phyloP scores from a whole-genome alignment of 2,888 invertebrate genomes.

The Mythimna impura region DNA sequence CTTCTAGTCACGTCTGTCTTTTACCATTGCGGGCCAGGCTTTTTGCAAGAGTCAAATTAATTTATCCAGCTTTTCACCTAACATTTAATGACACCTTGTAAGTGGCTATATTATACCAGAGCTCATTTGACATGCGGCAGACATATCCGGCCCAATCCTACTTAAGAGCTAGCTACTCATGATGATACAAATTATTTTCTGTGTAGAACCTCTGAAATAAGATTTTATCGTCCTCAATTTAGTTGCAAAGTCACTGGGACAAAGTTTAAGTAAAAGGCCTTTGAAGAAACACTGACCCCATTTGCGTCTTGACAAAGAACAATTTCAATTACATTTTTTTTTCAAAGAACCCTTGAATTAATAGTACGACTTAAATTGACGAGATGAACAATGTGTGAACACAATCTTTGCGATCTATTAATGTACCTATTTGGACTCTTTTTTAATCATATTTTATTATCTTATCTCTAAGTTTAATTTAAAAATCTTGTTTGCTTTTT shows the following conservation, averaged over 20 bases:
- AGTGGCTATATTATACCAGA: background rate
- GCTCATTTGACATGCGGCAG: background rate
- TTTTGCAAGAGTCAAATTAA: background rate
- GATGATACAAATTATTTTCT: background rate
- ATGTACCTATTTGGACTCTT: background rate
- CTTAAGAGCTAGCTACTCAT: background rate
- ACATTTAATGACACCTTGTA: background rate
- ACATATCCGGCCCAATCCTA: background rate
- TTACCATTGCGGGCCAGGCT: background rate
- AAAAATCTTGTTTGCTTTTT: constrained; percentile 20
- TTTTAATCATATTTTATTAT: constrained; percentile 24
- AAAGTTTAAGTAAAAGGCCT: constrained; percentile 3
- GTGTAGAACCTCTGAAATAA: background rate
- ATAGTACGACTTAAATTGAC: constrained; percentile 10
- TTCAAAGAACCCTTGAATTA: background rate
- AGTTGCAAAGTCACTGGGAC: constrained; percentile 17
- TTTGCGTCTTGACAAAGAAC: constrained; percentile 14
- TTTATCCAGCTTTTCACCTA: background rate
- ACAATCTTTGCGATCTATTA: constrained; percentile 12
- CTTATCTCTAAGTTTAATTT: constrained; percentile 9
- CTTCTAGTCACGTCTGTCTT: background rate
- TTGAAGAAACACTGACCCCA: constrained; percentile 17
- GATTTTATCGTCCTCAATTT: background rate
- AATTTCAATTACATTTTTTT: constrained; percentile 10
- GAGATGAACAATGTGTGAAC: constrained; percentile 26